These are phyloP conservation scores for Papilio aristodemus DNA, from an alignment of 1,140 invertebrate species.

Conservation along the genomic window DNA sequence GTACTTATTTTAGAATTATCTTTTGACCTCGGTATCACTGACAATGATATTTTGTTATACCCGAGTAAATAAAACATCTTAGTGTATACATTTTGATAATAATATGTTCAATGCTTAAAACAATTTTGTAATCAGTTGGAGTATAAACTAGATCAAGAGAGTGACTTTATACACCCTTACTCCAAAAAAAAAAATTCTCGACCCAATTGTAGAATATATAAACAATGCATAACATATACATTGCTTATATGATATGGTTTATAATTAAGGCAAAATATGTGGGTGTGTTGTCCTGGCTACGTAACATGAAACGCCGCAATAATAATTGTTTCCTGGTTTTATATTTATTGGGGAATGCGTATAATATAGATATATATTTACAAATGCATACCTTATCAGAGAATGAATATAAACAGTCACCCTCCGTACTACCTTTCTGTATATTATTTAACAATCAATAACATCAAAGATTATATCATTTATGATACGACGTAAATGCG, in stretches of 20 bases:
- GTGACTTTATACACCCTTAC: too few species aligned
- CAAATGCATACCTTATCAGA: too few species aligned
- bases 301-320: conserved; percentile 2
- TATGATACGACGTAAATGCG: background rate
- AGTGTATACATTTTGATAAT: too few species aligned
- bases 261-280: conserved; percentile 9
- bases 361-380: too few species aligned
- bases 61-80: background rate
- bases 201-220: too few species aligned
- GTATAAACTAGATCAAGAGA: too few species aligned
- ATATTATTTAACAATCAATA: background rate
- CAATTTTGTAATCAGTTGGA: too few species aligned
- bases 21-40: background rate
- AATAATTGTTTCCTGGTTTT: background rate
- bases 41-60: background rate
- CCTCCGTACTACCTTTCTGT: background rate
- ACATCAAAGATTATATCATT: conserved; percentile 1
- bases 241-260: too few species aligned
- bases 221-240: too few species aligned
- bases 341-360: background rate
- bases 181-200: too few species aligned
- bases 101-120: too few species aligned
- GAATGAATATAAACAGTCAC: background rate
- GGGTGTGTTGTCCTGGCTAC: background rate
- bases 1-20: background rate